Conservation (phyloP, 2,113 vertebrate species). For the Eidolon helvum region DNA sequence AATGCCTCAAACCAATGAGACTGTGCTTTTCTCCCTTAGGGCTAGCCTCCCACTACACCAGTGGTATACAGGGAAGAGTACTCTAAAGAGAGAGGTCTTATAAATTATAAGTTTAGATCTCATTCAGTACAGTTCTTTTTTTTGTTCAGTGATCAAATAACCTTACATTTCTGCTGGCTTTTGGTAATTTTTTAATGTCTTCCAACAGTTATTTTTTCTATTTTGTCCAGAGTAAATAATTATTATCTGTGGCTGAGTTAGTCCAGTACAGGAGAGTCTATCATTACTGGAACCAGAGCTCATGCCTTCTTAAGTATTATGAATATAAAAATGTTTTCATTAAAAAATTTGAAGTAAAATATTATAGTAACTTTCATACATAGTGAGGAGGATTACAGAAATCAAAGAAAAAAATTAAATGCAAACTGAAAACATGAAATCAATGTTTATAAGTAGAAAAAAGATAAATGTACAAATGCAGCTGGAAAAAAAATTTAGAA, state of each 20-base stretch:
- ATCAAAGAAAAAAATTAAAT: conserved; percentile 14
- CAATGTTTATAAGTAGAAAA: background rate
- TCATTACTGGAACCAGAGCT: background rate
- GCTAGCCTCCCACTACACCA: background rate
- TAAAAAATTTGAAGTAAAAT: background rate
- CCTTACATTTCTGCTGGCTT: background rate
- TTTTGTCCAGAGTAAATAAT: conserved; percentile 31
- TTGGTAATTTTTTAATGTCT: background rate
- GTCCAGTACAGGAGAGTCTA: background rate
- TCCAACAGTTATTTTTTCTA: conserved; percentile 19
- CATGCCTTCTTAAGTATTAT: conserved; percentile 19
- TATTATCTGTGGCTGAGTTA: background rate
- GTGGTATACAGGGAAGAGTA: background rate
- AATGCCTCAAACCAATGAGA: background rate
- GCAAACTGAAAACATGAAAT: conserved; percentile 24
- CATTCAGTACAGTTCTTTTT: background rate
- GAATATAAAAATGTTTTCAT: conserved; percentile 16
- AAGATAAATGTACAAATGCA: conserved; percentile 1
- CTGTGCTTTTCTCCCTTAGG: background rate
- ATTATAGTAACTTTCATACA: background rate
- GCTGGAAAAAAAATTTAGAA: background rate
- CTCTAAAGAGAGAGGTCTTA: background rate
- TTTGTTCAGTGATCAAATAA: background rate
- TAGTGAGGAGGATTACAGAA: background rate
- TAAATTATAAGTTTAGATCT: background rate